phyloP scores from a whole-genome alignment of 2,797 vertebrate genomes.

The Melanogrammus aeglefinus region DNA sequence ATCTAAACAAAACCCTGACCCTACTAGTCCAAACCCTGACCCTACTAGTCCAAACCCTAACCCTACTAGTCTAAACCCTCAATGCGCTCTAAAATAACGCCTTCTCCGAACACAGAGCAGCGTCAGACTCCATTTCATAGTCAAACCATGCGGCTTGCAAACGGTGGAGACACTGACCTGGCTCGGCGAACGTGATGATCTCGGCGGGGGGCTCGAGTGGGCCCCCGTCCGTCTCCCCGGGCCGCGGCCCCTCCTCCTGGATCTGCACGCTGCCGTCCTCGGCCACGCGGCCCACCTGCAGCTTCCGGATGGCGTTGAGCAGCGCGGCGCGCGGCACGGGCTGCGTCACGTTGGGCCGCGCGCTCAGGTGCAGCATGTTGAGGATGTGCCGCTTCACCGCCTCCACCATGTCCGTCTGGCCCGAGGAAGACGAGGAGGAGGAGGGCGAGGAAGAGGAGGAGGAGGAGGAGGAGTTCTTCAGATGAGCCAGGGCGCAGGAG shows the following conservation, averaged over 20 bases:
- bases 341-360: slow-evolving; percentile 90
- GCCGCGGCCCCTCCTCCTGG: slow-evolving; percentile 77
- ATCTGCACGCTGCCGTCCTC: slow-evolving; percentile 90
- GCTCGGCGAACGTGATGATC: slow-evolving; percentile 92
- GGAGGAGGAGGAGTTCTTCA: slow-evolving; percentile 71
- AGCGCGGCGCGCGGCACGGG: slow-evolving; percentile 88
- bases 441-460: slow-evolving; percentile 29
- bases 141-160: too few species aligned
- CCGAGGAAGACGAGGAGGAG: not conserved
- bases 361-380: slow-evolving; percentile 91
- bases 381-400: slow-evolving; percentile 95
- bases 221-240: slow-evolving; percentile 64
- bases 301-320: slow-evolving; percentile 89
- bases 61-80: too few species aligned
- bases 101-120: not conserved
- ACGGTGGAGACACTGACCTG: slow-evolving; percentile 76
- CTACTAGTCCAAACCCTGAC: too few species aligned
- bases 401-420: slow-evolving; percentile 89
- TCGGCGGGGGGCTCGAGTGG: slow-evolving; percentile 85
- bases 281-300: slow-evolving; percentile 88
- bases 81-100: too few species aligned
- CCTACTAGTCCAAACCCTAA: too few species aligned
- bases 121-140: not conserved
- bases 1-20: too few species aligned
- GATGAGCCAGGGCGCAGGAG: slow-evolving; percentile 81